Conservation (phyloP, 2,113 vertebrate species). For the Callionymus lyra region DNA sequence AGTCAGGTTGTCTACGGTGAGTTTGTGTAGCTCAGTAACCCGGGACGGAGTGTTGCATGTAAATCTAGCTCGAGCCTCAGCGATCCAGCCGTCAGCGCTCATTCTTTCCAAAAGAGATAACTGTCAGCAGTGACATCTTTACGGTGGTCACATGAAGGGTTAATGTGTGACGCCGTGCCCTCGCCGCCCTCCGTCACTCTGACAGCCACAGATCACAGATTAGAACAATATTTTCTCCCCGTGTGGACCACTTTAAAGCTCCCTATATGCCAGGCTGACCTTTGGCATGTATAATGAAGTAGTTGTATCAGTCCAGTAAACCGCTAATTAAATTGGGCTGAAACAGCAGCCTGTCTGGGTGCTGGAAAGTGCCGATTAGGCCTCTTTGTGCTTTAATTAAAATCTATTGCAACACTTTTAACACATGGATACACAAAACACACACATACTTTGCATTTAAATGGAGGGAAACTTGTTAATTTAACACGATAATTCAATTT, state of each 20-base stretch:
- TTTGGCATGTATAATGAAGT: slow-evolving; percentile 65
- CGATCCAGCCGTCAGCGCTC: slow-evolving; percentile 35
- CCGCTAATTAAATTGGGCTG: slow-evolving; percentile 64
- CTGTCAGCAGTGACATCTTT: slow-evolving; percentile 45
- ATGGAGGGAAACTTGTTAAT: not conserved
- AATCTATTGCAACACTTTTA: slow-evolving; percentile 38
- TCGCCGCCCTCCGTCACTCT: slow-evolving; percentile 31
- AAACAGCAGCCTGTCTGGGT: slow-evolving; percentile 54
- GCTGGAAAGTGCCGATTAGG: slow-evolving; percentile 56
- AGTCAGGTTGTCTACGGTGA: slow-evolving; percentile 2
- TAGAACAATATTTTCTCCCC: slow-evolving; percentile 4
- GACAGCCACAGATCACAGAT: slow-evolving; percentile 8
- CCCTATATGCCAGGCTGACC: slow-evolving; percentile 43
- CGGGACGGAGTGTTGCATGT: slow-evolving; percentile 10
- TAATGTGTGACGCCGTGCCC: slow-evolving; percentile 43
- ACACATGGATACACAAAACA: slow-evolving; percentile 6
- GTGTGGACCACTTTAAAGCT: too few species aligned
- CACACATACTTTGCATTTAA: slow-evolving; percentile 7
- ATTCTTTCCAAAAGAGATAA: slow-evolving; percentile 50
- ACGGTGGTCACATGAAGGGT: slow-evolving; percentile 52
- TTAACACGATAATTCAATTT: too few species aligned
- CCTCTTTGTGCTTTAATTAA: slow-evolving; percentile 63
- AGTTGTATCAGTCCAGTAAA: slow-evolving; percentile 57
- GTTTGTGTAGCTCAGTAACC: slow-evolving; percentile 6
- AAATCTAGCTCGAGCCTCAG: slow-evolving; percentile 26